These are phyloP conservation scores for Borostomias antarcticus DNA, from an alignment of 2,797 vertebrate genomes.

Conservation along the genomic window DNA sequence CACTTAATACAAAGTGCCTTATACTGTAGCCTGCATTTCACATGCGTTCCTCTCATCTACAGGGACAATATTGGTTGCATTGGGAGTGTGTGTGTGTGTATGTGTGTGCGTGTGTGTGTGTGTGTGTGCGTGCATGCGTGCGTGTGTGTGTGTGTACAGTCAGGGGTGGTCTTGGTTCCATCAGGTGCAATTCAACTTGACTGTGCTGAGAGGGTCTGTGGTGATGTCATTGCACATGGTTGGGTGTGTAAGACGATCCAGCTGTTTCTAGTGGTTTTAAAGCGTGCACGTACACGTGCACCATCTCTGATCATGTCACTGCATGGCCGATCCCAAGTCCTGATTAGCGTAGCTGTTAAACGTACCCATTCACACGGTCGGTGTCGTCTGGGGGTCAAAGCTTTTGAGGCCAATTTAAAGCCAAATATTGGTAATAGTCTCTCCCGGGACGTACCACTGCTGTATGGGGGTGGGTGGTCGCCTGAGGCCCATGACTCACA, in stretches of 20 bases:
- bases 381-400: neutral
- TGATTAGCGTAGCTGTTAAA: neutral
- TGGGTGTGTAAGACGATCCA: conserved; percentile 32
- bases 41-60: conserved; percentile 13
- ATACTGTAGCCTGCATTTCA: conserved; percentile 23
- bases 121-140: neutral
- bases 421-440: neutral
- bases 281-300: neutral
- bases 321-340: neutral
- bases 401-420: neutral
- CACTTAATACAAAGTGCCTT: conserved; percentile 40
- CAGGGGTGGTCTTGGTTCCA: conserved; percentile 21
- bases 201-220: conserved; percentile 30
- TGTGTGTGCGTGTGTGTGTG: neutral
- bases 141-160: neutral
- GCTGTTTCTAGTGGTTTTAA: neutral
- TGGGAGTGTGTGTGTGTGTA: conserved; percentile 2
- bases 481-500: neutral
- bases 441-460: neutral
- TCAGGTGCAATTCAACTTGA: conserved; percentile 42
- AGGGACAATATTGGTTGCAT: conserved; percentile 8
- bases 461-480: neutral
- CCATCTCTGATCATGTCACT: neutral
- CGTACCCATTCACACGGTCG: neutral
- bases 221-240: conserved; percentile 22